Evolutionary conservation across 2,888 invertebrate genomes (phyloP).

Genomic region (Nymphalis urticae): DNA sequence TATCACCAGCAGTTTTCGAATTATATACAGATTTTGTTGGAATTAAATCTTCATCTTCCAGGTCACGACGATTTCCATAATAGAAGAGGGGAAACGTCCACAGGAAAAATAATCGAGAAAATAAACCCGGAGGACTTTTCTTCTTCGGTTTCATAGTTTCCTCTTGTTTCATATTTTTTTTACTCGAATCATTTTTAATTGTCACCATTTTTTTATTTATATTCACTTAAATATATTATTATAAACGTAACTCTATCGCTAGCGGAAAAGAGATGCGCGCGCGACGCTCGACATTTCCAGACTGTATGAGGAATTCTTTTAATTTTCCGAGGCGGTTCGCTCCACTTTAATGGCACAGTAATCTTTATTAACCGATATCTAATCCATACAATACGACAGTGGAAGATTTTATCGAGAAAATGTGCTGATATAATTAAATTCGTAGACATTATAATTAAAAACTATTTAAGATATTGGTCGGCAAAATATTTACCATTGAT

Average conservation of each 20-base stretch:
- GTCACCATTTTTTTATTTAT: constrained; percentile 30
- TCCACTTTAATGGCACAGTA: constrained; percentile 32
- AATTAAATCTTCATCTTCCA: constrained; percentile 88
- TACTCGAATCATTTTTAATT: constrained; percentile 27
- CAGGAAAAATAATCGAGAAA: constrained; percentile 85
- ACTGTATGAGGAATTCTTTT: constrained; percentile 27
- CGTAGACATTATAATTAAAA: no score
- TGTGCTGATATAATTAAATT: no score
- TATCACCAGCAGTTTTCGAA: constrained; percentile 85
- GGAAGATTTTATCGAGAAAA: no score
- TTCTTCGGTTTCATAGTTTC: constrained; percentile 41
- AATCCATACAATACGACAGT: constrained; percentile 26
- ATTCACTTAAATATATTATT: constrained; percentile 7
- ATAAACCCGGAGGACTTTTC: constrained; percentile 60
- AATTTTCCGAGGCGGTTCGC: constrained; percentile 23
- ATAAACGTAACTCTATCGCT: constrained; percentile 12
- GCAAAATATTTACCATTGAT: no score
- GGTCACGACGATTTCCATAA: constrained; percentile 86
- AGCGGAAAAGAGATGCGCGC: constrained; percentile 22
- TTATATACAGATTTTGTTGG: constrained; percentile 85
- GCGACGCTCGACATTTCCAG: constrained; percentile 31
- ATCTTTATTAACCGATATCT: constrained; percentile 39
- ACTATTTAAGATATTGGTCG: no score
- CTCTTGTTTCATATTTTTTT: constrained; percentile 42
- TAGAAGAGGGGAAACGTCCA: constrained; percentile 90